A percentile compares a stretch with the other conserved stretches of the same genome.
phyloP scores from a whole-genome alignment of 2,888 invertebrate species.

The Drosophila quinaria region DNA sequence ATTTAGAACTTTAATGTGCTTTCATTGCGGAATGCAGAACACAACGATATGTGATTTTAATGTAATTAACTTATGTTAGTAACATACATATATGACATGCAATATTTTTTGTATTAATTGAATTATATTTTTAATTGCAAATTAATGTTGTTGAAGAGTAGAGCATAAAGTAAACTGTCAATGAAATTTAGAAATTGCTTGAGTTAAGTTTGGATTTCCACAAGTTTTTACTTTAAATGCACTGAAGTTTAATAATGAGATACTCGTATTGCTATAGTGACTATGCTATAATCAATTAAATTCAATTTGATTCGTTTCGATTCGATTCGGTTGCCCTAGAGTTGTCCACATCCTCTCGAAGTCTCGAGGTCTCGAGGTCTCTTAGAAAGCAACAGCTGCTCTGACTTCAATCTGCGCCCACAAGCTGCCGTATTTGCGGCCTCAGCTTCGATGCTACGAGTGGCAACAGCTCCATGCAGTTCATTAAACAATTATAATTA shows the following conservation, averaged over 20 bases:
- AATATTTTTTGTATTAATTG: too few species aligned
- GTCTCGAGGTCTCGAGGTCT: too few species aligned
- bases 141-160: too few species aligned
- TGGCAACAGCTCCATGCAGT: constrained; percentile 42
- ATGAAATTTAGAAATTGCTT: not conserved
- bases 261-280: not conserved
- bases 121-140: too few species aligned
- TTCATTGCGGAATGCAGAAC: not conserved
- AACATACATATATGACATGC: too few species aligned
- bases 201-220: not conserved
- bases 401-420: constrained; percentile 21
- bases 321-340: constrained; percentile 2
- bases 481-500: constrained; percentile 75
- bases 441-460: not conserved
- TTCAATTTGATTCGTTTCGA: constrained; percentile 1
- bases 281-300: not conserved
- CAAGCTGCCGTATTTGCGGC: constrained; percentile 33
- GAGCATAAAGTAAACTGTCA: not conserved
- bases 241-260: not conserved
- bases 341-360: not conserved
- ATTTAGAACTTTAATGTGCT: not conserved
- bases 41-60: not conserved
- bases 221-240: not conserved
- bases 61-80: too few species aligned
- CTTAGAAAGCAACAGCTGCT: constrained; percentile 29